Percentiles rank a stretch among this genome's conserved stretches.
phyloP scores from a whole-genome alignment of 2,888 invertebrate genomes.

The Pandemis corylana region DNA sequence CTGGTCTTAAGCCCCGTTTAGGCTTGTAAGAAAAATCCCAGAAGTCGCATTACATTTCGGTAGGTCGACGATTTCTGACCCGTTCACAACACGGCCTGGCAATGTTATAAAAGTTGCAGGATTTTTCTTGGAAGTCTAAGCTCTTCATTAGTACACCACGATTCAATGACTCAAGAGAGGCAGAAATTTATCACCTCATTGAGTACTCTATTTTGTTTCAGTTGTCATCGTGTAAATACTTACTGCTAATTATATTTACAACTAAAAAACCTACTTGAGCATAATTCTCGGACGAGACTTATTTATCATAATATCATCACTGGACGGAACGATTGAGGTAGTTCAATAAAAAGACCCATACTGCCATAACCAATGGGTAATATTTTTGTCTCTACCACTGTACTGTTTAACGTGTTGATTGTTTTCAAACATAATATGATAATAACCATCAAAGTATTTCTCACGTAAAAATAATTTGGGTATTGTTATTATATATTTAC shows the following conservation, averaged over 20 bases:
- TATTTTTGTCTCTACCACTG: conserved; percentile 21
- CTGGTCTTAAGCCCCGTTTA: no score
- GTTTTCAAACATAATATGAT: background rate
- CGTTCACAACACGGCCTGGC: no score
- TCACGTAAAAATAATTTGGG: background rate
- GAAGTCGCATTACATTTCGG: no score
- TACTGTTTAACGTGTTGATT: conserved; percentile 2
- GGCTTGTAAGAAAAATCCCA: no score
- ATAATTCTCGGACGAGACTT: conserved; percentile 67
- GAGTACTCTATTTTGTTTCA: background rate
- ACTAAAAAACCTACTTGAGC: conserved; percentile 39
- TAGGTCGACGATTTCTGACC: no score
- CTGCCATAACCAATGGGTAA: background rate
- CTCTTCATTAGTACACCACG: background rate
- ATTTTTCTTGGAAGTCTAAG: no score
- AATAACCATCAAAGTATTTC: conserved; percentile 1
- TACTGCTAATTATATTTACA: conserved; percentile 40
- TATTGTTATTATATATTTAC: conserved; percentile 32
- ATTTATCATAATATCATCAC: conserved; percentile 47
- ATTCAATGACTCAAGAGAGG: background rate
- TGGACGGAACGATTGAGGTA: conserved; percentile 66
- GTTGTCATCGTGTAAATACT: conserved; percentile 3
- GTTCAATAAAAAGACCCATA: conserved; percentile 53
- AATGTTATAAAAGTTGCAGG: no score
- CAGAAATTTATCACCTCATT: background rate